Base-by-base conservation (phyloP, 2,113 vertebrate species). In the Apteryx owenii region DNA sequence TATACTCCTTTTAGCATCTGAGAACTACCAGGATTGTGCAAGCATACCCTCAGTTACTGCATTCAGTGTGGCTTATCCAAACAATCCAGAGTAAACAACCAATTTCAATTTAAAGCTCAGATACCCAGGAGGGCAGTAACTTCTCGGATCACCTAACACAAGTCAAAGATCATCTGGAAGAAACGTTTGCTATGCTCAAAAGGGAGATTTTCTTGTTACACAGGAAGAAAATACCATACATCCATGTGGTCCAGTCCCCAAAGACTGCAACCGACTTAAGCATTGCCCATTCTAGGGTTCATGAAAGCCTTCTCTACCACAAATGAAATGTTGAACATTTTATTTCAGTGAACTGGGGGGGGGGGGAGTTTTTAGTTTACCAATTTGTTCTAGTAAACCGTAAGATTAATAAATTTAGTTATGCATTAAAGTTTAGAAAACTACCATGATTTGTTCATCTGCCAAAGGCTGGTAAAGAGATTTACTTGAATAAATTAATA, bases 41-140 rank as follows among this genome's bases (percentile, higher is more conserved):
- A 91, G 8, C 8, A 44, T 20, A 84, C 2, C 0, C 31, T 76
- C 36, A 0, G 7, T 65, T 36, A 89, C 69, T 78, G 73, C 61
- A 19, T 53, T 73, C 71, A 85, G 13, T 3, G 0, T 10, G 3
- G n/a, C 33, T 86, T 65, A 70, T 50, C 53, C 65, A 85, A 87
- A 38, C 79, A 53, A 28, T 69, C n/a, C 2, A 0, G 10, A 78
- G 28, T 18, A 87, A 85, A 72, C 17, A 40, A 71, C 9, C 21
- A 10, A 87, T 69, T 91, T 68, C 62, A 85, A 29, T 38, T 75
- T 61, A 95, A 65, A 85, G 85, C 65, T 73, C 33, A n/a, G n/a
- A n/a, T 25, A 89, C 44, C 21, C 54, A 62, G 36, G 19, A 62
- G 7, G 16, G 10, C 17, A 91, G 38, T 22, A 75, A 68, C 15